Evolutionary conservation across 2,113 vertebrate species (phyloP).

Genomic region (Nyctereutes procyonoides): DNA sequence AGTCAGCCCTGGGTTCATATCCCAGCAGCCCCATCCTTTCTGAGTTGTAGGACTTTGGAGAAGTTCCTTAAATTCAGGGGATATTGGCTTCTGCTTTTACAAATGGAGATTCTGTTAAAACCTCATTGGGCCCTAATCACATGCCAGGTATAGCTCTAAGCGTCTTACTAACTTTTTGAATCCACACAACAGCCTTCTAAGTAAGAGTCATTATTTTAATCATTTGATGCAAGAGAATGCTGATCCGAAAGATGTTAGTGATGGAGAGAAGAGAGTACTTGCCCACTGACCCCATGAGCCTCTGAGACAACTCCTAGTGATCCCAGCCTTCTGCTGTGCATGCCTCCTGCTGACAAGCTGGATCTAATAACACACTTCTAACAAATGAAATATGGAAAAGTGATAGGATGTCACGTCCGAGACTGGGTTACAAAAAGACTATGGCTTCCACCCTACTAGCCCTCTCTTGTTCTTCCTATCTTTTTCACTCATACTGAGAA

Average conservation of each 20-base stretch:
- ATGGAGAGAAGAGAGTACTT: background rate
- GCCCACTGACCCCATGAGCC: background rate
- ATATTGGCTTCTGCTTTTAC: background rate
- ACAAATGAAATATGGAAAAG: background rate
- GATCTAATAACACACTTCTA: background rate
- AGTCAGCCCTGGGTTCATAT: background rate
- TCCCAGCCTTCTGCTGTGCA: background rate
- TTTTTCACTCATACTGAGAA: background rate
- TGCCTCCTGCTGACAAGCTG: background rate
- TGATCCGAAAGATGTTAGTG: background rate
- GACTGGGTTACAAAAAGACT: background rate
- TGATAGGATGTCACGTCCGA: background rate
- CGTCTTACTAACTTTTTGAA: background rate
- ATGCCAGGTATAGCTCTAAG: too few species aligned
- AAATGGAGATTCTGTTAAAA: background rate
- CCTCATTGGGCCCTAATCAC: background rate
- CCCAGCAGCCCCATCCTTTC: background rate
- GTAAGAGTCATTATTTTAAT: background rate
- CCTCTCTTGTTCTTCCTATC: background rate
- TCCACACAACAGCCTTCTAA: background rate
- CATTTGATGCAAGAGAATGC: background rate
- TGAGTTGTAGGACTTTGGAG: background rate
- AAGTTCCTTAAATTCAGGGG: background rate
- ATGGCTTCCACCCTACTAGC: background rate
- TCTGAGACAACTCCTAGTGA: background rate